Percentiles rank a stretch among this genome's conserved stretches.
Evolutionary conservation across 2,113 vertebrate species (phyloP).

Genomic region (Puma concolor): DNA sequence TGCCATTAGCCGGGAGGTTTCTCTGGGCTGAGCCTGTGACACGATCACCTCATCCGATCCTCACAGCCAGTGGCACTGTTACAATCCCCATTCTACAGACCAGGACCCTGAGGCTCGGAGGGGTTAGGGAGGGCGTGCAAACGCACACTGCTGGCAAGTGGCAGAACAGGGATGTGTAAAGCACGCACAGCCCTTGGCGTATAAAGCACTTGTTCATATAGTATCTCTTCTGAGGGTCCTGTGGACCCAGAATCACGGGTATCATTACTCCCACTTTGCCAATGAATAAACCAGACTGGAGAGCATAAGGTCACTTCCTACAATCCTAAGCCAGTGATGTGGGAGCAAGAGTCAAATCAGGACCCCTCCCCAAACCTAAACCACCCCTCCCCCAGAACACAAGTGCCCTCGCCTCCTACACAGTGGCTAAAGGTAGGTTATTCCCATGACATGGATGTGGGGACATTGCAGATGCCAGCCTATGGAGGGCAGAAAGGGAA

Average conservation of each 20-base stretch:
- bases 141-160: not conserved
- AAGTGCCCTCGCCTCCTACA: not conserved
- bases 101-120: not conserved
- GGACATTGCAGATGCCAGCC: not conserved
- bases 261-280: not conserved
- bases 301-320: not conserved
- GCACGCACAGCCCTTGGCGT: not conserved
- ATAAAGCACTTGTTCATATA: fast-evolving
- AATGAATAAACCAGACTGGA: not conserved
- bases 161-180: not conserved
- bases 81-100: not conserved
- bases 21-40: not conserved
- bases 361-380: not conserved
- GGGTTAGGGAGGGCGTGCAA: fast-evolving
- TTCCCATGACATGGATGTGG: fast-evolving
- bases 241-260: not conserved
- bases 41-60: not conserved
- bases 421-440: not conserved
- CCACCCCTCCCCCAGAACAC: not conserved
- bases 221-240: not conserved
- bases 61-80: not conserved
- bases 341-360: not conserved
- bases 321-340: not conserved
- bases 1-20: not conserved
- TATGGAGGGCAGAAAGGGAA: too few relatives aligned